A percentile compares a stretch with the other conserved stretches of the same genome.
These are phyloP conservation scores for Mythimna ferrago DNA, from an alignment of 2,888 invertebrate genomes.

Conservation along the genomic window DNA sequence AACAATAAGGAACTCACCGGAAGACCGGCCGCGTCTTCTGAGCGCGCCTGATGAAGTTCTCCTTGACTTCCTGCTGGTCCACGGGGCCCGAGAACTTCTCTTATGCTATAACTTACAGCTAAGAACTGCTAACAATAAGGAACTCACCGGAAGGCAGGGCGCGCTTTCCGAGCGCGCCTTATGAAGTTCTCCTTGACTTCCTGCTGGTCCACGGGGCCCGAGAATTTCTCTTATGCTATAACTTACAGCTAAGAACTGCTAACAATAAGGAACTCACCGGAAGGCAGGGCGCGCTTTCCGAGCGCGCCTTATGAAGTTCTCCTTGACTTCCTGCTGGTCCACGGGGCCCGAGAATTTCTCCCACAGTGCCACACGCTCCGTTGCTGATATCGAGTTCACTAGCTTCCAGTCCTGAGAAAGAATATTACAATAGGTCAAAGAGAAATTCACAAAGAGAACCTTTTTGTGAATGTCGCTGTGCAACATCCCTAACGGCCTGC, in stretches of 20 bases:
- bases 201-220: conserved; percentile 96
- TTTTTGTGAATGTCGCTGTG: not conserved
- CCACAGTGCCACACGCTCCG: conserved; percentile 97
- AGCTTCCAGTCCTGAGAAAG: conserved; percentile 93
- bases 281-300: conserved; percentile 94
- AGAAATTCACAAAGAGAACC: not conserved
- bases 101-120: too few relatives aligned
- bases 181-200: conserved; percentile 97
- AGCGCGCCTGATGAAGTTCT: too few relatives aligned
- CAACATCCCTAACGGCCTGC: too few relatives aligned
- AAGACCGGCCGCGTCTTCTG: too few relatives aligned
- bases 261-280: conserved; percentile 79
- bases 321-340: conserved; percentile 96
- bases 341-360: conserved; percentile 95
- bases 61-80: too few relatives aligned
- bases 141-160: conserved; percentile 93
- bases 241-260: not conserved
- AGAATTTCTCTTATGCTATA: conserved; percentile 91
- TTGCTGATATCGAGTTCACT: conserved; percentile 95
- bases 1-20: too few relatives aligned
- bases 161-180: conserved; percentile 93
- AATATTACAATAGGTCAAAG: not conserved
- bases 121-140: not conserved
- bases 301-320: conserved; percentile 96
- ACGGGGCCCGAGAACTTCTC: too few relatives aligned